Conservation (phyloP, 2,113 vertebrate species). For the Nesoenas mayeri region DNA sequence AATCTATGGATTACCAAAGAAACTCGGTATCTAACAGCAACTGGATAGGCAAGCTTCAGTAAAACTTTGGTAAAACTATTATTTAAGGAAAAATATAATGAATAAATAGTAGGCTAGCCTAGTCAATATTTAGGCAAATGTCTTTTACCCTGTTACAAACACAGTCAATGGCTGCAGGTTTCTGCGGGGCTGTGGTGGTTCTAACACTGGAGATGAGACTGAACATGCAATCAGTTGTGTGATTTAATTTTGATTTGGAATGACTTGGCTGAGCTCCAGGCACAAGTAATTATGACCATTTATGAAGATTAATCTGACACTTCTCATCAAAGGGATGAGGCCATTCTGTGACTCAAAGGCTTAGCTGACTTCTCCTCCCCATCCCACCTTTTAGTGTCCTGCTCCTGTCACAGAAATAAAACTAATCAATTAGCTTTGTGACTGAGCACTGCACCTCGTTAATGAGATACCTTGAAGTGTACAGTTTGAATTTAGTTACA, state of each 20-base stretch:
- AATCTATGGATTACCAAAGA: neutral
- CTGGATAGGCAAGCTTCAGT: neutral
- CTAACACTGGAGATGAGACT: neutral
- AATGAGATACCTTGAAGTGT: neutral
- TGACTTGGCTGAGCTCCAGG: slow-evolving; percentile 25
- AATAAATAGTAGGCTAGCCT: neutral
- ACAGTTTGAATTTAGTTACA: neutral
- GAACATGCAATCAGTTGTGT: neutral
- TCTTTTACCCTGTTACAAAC: neutral
- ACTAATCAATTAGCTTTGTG: slow-evolving; percentile 57
- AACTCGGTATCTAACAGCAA: neutral
- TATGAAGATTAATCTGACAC: slow-evolving; percentile 46
- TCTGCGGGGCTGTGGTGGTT: neutral
- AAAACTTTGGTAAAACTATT: neutral
- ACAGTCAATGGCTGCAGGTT: neutral
- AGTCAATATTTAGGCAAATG: accelerated
- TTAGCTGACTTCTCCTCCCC: neutral
- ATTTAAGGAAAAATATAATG: neutral
- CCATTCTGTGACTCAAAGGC: slow-evolving; percentile 5
- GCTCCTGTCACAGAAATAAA: neutral
- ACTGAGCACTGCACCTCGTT: slow-evolving; percentile 21
- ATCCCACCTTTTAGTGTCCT: neutral
- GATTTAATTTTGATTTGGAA: neutral
- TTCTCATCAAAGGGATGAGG: slow-evolving; percentile 7
- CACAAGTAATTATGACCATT: slow-evolving; percentile 44